Conservation (phyloP, 2,797 vertebrate genomes). For the Silurus lanzhouensis region DNA sequence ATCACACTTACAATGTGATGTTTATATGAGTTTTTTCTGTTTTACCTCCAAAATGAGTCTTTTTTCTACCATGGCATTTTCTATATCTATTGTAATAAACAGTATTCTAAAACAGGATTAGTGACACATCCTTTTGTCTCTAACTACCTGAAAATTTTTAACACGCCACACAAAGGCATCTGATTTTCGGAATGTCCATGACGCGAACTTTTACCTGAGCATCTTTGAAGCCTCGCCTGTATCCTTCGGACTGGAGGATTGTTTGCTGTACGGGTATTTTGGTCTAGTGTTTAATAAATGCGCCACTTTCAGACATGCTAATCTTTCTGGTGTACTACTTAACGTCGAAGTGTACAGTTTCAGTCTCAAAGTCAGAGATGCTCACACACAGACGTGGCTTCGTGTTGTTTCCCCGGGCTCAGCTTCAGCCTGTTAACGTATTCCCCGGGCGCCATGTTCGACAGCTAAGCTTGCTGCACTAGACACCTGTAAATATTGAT, state of each 20-base stretch:
- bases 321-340: conserved; percentile 18
- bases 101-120: not conserved
- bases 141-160: not conserved
- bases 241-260: not conserved
- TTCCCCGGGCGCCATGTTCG: conserved; percentile 53
- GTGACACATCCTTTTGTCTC: not conserved
- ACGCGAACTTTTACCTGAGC: not conserved
- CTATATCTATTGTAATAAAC: not conserved
- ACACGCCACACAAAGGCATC: not conserved
- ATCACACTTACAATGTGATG: not conserved
- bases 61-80: not conserved
- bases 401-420: conserved; percentile 31
- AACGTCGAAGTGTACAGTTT: not conserved
- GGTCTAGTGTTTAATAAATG: not conserved
- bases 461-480: conserved; percentile 59
- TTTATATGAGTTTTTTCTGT: not conserved
- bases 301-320: not conserved
- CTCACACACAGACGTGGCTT: conserved; percentile 38
- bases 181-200: not conserved
- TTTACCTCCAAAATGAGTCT: not conserved
- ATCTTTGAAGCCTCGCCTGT: too few species aligned
- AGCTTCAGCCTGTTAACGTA: conserved; percentile 53
- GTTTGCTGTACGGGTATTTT: not conserved
- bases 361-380: not conserved
- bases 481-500: conserved; percentile 79